These are phyloP conservation scores for Verasper variegatus DNA, from an alignment of 2,113 vertebrate species.

Conservation along the genomic window DNA sequence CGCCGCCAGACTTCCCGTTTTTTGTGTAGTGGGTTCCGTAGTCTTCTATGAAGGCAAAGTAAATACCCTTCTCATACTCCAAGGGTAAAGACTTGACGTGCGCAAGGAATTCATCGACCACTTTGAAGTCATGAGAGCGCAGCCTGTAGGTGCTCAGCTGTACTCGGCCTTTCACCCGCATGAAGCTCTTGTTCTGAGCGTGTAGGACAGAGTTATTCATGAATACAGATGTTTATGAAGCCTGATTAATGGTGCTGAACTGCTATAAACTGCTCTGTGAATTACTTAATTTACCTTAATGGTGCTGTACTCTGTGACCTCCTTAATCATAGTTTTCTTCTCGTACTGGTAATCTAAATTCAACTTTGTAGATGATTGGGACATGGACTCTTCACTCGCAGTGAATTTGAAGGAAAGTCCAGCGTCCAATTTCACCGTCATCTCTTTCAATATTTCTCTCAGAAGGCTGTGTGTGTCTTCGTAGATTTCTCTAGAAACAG, in stretches of 20 bases:
- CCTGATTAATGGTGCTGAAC: background rate
- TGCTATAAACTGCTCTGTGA: background rate
- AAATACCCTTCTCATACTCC: constrained; percentile 89
- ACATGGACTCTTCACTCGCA: constrained; percentile 54
- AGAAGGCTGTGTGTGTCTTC: constrained; percentile 78
- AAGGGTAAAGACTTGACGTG: constrained; percentile 84
- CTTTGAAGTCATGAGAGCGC: constrained; percentile 75
- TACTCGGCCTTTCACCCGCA: constrained; percentile 86
- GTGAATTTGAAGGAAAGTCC: constrained; percentile 82
- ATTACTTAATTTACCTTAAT: constrained; percentile 75
- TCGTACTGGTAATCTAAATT: accelerated
- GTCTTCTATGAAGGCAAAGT: constrained; percentile 91
- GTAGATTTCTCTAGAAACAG: constrained; percentile 80
- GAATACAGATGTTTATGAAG: background rate
- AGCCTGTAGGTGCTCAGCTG: constrained; percentile 88
- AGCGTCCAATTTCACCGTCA: background rate
- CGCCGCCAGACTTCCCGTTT: constrained; percentile 87
- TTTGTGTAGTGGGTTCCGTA: constrained; percentile 92
- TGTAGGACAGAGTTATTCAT: background rate
- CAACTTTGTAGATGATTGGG: accelerated
- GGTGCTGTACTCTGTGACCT: constrained; percentile 40
- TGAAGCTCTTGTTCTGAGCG: constrained; percentile 69
- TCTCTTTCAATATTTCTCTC: constrained; percentile 73
- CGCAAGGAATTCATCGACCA: constrained; percentile 83
- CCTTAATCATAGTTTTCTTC: constrained; percentile 60